These are phyloP conservation scores for Akabosia matsudoensis DNA, from an alignment of 1,140 invertebrate genomes.

Conservation along the genomic window DNA sequence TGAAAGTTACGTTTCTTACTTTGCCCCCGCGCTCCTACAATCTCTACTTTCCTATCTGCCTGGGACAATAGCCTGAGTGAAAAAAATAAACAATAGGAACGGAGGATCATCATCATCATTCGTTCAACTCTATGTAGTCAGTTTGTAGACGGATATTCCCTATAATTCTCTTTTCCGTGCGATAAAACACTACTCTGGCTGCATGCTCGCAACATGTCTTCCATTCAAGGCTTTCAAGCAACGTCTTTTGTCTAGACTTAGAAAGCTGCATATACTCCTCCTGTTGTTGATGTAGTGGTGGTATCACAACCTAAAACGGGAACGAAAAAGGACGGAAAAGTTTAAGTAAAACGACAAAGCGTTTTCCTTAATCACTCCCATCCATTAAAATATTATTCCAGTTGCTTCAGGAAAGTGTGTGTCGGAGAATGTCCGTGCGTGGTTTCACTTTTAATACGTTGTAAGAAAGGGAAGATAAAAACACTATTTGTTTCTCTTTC, in stretches of 20 bases:
- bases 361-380: slow-evolving; percentile 33
- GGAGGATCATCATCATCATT: neutral
- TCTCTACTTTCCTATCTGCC: neutral
- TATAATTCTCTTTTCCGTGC: neutral
- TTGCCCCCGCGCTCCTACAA: neutral
- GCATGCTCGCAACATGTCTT: neutral
- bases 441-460: neutral
- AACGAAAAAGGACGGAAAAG: neutral
- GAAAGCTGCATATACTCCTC: neutral
- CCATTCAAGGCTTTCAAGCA: neutral
- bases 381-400: slow-evolving; percentile 36
- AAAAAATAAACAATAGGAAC: neutral
- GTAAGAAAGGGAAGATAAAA: neutral
- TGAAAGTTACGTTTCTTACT: neutral
- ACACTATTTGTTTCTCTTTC: slow-evolving; percentile 2
- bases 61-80: neutral
- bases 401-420: neutral
- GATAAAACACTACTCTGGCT: neutral
- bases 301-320: neutral
- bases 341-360: slow-evolving; percentile 28
- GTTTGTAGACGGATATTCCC: neutral
- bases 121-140: neutral
- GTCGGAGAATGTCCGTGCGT: neutral
- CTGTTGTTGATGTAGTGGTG: neutral
- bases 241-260: neutral